Percentiles rank a stretch among this genome's conserved stretches.
phyloP scores from a whole-genome alignment of 2,113 vertebrate genomes.

The Hypanus sabinus region DNA sequence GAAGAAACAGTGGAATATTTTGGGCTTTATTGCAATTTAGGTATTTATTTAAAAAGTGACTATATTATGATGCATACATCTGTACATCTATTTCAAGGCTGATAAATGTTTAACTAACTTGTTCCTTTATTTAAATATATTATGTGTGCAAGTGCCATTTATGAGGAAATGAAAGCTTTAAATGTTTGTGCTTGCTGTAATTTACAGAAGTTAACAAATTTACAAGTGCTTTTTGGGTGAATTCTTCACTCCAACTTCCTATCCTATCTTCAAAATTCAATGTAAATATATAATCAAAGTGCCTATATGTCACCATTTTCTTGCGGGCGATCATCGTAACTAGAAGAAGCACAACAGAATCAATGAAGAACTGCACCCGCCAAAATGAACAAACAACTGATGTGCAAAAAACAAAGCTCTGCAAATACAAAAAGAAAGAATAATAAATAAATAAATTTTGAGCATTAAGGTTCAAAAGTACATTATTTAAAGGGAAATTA shows the following conservation, averaged over 20 bases:
- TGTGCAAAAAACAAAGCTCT: too few relatives aligned
- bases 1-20: conserved; percentile 91
- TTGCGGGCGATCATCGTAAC: too few relatives aligned
- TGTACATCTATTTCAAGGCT: neutral
- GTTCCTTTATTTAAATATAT: neutral
- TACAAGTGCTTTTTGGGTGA: neutral
- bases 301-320: too few relatives aligned
- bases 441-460: too few relatives aligned
- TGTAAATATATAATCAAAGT: too few relatives aligned
- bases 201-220: neutral
- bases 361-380: too few relatives aligned
- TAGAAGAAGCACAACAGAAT: too few relatives aligned
- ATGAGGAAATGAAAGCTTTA: neutral
- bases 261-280: too few relatives aligned
- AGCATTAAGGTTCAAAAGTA: too few relatives aligned
- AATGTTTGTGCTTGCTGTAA: neutral
- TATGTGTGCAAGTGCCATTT: neutral
- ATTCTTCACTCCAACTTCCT: neutral
- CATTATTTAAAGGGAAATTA: too few relatives aligned
- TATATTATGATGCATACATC: neutral
- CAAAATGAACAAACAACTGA: too few relatives aligned
- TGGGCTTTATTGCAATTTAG: conserved; percentile 93
- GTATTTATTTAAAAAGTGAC: conserved; percentile 49
- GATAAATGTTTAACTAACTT: neutral
- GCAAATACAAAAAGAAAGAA: too few relatives aligned